These are phyloP conservation scores for Benitochromis conjunctus DNA, from an alignment of 2,113 vertebrate genomes.

Conservation along the genomic window DNA sequence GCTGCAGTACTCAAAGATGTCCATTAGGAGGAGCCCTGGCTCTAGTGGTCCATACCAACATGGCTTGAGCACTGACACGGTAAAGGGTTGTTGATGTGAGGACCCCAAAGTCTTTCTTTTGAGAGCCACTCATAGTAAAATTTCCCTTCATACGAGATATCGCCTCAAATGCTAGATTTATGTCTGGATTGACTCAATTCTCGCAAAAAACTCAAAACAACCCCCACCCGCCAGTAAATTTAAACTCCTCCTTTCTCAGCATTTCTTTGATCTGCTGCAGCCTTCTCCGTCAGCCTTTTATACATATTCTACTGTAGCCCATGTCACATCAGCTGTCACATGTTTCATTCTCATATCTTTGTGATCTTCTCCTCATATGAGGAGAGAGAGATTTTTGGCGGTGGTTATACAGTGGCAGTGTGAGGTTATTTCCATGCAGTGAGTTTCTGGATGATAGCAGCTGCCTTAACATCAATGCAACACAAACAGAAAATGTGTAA, in stretches of 20 bases:
- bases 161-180: conserved; percentile 11
- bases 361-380: neutral
- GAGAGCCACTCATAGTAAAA: conserved; percentile 14
- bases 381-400: neutral
- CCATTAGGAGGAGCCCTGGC: conserved; percentile 49
- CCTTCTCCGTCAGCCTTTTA: neutral
- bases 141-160: conserved; percentile 32
- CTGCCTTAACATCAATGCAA: neutral
- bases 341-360: neutral
- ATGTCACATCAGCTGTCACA: neutral
- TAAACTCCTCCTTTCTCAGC: conserved; percentile 7
- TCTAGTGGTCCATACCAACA: neutral
- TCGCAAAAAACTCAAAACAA: neutral
- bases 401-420: neutral
- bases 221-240: neutral
- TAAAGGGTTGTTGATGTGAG: neutral
- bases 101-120: conserved; percentile 6
- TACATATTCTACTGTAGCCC: neutral
- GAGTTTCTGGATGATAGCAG: neutral
- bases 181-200: conserved; percentile 27
- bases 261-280: neutral
- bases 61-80: neutral
- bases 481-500: neutral
- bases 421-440: neutral
- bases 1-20: neutral